Evolutionary conservation across 2,113 vertebrate species (phyloP).

Genomic region (Ardeotis arabs): DNA sequence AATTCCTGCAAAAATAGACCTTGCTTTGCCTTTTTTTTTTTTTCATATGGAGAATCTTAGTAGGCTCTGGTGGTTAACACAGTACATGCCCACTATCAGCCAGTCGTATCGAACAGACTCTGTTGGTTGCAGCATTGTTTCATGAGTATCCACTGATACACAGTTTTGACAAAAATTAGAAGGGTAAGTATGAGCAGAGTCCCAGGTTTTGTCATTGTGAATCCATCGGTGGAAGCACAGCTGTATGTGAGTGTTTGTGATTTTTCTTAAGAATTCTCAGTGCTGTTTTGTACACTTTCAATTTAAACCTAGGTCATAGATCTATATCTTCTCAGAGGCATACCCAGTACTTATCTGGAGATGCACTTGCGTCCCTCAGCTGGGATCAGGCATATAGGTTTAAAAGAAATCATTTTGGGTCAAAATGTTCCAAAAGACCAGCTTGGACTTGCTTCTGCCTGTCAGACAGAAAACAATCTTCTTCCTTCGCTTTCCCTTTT

Average conservation of each 20-base stretch:
- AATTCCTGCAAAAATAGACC: background rate
- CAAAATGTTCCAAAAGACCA: background rate
- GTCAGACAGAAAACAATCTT: background rate
- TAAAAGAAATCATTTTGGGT: background rate
- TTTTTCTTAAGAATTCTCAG: constrained; percentile 20
- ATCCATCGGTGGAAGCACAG: background rate
- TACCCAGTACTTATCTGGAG: background rate
- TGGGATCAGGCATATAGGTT: background rate
- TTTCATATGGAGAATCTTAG: background rate
- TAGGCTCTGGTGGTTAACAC: background rate
- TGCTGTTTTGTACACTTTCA: background rate
- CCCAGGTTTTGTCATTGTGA: background rate
- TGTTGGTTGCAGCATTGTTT: background rate
- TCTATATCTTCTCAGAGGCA: background rate
- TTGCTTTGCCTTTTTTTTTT: background rate
- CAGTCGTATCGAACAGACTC: background rate
- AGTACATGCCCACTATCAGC: background rate
- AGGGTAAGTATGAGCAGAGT: background rate
- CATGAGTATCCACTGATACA: background rate
- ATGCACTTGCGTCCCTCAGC: background rate
- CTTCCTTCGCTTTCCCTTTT: background rate
- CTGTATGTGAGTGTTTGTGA: background rate
- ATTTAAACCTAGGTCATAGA: background rate
- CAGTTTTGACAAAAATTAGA: constrained; percentile 26
- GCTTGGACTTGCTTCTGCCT: background rate